phyloP scores from a whole-genome alignment of 2,797 vertebrate species.

The Pseudotriccus pelzelni region DNA sequence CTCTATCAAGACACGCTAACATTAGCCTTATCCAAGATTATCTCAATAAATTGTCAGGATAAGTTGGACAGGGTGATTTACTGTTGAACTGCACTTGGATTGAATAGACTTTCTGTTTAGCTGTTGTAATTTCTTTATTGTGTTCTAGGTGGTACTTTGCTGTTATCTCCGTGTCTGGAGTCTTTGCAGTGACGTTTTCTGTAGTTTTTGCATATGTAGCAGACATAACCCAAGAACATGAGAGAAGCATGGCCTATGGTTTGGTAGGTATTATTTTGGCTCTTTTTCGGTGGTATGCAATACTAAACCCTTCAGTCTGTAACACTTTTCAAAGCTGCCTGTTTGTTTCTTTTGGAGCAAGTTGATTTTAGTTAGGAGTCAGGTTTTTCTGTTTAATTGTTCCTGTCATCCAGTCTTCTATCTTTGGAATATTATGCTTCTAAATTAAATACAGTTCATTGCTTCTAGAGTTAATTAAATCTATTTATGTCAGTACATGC shows the following conservation, averaged over 20 bases:
- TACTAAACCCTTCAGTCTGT: neutral
- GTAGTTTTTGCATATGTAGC: slow-evolving; percentile 90
- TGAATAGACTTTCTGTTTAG: neutral
- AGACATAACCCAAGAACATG: slow-evolving; percentile 89
- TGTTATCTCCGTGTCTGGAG: slow-evolving; percentile 87
- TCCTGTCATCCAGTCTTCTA: neutral
- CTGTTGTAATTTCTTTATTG: neutral
- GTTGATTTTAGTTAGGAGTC: neutral
- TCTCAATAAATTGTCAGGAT: neutral
- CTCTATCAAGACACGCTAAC: rapidly evolving
- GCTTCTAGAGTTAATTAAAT: neutral
- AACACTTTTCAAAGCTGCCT: neutral
- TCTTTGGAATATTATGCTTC: neutral
- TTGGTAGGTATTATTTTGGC: slow-evolving; percentile 76
- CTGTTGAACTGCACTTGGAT: neutral
- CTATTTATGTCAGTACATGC: neutral
- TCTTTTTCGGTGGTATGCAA: neutral
- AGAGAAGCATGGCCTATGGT: slow-evolving; percentile 89
- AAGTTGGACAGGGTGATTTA: neutral
- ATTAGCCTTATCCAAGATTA: neutral
- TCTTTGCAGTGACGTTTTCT: slow-evolving; percentile 88
- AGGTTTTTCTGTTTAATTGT: neutral
- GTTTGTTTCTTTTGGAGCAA: neutral
- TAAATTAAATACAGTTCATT: neutral
- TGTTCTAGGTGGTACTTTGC: slow-evolving; percentile 87